Evolutionary conservation across 2,113 vertebrate genomes (phyloP).

Genomic region (Laticauda laticaudata): DNA sequence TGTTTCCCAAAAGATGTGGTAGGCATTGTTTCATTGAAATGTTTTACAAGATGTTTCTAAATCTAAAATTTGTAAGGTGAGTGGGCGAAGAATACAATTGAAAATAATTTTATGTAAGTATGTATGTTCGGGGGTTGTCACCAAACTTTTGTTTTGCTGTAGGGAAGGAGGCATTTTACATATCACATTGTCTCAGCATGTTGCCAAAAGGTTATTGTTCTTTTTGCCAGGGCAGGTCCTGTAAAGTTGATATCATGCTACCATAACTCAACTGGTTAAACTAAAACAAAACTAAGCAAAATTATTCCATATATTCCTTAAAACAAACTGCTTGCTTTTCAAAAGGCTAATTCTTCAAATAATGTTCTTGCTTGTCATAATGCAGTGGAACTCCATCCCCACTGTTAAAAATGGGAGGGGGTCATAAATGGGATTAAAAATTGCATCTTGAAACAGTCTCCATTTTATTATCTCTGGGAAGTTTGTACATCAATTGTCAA

Average conservation of each 20-base stretch:
- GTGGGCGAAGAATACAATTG: not conserved
- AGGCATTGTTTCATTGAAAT: not conserved
- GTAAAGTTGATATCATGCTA: not conserved
- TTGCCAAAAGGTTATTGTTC: not conserved
- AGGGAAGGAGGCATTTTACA: not conserved
- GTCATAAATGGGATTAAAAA: slow-evolving; percentile 6
- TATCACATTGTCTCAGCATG: not conserved
- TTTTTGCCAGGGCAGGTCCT: not conserved
- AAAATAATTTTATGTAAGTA: not conserved
- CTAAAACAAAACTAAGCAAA: not conserved
- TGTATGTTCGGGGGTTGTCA: not conserved
- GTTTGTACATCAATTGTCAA: slow-evolving; percentile 4
- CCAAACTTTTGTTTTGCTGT: not conserved
- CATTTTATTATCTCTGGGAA: not conserved
- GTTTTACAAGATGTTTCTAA: slow-evolving; percentile 1
- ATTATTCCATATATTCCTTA: not conserved
- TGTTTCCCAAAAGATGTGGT: not conserved
- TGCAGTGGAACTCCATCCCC: not conserved
- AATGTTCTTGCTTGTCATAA: not conserved
- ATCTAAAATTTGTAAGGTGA: not conserved
- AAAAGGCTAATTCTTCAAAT: not conserved
- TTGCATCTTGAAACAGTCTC: not conserved
- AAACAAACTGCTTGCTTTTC: not conserved
- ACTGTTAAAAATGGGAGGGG: not conserved
- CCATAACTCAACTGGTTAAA: not conserved